Evolutionary conservation across 1,140 invertebrate species (phyloP).

Genomic region (Lysiphlebus fabarum): DNA sequence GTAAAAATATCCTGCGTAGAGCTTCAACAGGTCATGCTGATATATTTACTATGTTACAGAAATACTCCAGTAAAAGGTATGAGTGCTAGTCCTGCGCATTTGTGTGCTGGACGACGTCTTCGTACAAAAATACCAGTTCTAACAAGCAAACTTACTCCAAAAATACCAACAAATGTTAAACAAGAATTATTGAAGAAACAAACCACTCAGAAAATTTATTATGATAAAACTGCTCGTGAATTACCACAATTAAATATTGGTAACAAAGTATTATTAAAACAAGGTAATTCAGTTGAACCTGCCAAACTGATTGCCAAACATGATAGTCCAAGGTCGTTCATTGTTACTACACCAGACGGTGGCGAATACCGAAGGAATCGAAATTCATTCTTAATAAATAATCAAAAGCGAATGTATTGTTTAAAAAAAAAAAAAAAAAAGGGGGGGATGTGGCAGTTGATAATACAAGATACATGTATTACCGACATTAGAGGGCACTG

Average conservation of each 20-base stretch:
- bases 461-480: no score
- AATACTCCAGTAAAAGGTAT: constrained; percentile 3
- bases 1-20: constrained; percentile 33
- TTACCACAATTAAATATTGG: background rate
- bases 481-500: no score
- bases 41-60: constrained; percentile 26
- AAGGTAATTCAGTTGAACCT: background rate
- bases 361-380: background rate
- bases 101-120: background rate
- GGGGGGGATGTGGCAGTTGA: no score
- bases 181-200: constrained; percentile 2
- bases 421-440: no score
- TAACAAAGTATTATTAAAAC: constrained; percentile 4
- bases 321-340: background rate
- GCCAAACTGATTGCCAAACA: background rate
- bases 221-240: background rate
- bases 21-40: constrained; percentile 24
- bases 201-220: background rate
- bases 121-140: constrained; percentile 9
- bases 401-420: no score
- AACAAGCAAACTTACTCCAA: background rate
- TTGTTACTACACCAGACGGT: constrained; percentile 1
- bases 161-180: background rate
- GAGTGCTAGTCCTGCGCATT: background rate
- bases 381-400: no score